A percentile compares a stretch with the other conserved stretches of the same genome.
Evolutionary conservation across 2,113 vertebrate genomes (phyloP).

Genomic region (Tauraco erythrolophus): DNA sequence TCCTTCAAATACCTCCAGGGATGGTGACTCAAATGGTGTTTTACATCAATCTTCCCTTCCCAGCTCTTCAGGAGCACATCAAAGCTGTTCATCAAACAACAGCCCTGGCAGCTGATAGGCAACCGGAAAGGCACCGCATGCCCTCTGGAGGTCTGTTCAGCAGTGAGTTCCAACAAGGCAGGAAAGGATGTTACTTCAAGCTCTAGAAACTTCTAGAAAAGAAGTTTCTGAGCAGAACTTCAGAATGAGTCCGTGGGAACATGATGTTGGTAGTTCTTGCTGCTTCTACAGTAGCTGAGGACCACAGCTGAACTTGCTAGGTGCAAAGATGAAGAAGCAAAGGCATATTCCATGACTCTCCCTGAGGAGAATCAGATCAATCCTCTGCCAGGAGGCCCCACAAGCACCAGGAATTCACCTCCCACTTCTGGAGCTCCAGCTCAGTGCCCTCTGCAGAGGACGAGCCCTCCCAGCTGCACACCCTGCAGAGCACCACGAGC

Average conservation of each 20-base stretch:
- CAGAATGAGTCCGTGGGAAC: background rate
- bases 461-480: background rate
- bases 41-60: background rate
- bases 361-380: background rate
- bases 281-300: background rate
- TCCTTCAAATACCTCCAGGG: too few relatives aligned
- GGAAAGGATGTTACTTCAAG: background rate
- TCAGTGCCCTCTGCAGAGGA: background rate
- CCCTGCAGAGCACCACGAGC: background rate
- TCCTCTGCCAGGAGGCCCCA: background rate
- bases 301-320: background rate
- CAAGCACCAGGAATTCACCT: background rate
- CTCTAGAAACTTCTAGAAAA: background rate
- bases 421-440: background rate
- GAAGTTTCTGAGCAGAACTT: background rate
- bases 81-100: background rate
- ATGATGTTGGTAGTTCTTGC: rapidly evolving
- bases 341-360: rapidly evolving
- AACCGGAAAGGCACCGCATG: rapidly evolving
- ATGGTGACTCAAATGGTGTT: too few relatives aligned
- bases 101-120: background rate
- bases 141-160: background rate
- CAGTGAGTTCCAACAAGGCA: background rate
- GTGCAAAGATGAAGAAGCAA: background rate
- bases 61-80: rapidly evolving